phyloP scores from a whole-genome alignment of 2,888 invertebrate genomes.

The Smittia aterrima region DNA sequence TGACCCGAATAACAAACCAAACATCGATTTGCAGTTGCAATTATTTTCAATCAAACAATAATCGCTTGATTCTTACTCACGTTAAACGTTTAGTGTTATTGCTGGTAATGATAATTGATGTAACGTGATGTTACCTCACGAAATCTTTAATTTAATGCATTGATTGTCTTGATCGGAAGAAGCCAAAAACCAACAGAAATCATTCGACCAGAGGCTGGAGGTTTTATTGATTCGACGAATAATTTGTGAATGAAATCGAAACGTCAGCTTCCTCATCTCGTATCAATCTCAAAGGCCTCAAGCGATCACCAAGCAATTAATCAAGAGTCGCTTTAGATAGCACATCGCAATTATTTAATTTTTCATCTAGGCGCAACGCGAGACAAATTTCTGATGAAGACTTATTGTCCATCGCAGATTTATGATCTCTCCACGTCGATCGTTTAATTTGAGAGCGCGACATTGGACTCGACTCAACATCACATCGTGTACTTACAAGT shows the following conservation, averaged over 20 bases:
- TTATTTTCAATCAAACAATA: conserved; percentile 25
- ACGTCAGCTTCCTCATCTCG: background rate
- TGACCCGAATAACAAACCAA: conserved; percentile 17
- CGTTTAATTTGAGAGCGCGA: background rate
- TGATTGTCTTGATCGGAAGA: background rate
- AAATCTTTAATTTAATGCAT: background rate
- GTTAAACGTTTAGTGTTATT: conserved; percentile 35
- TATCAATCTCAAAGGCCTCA: background rate
- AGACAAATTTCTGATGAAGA: conserved; percentile 9
- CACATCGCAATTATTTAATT: conserved; percentile 9
- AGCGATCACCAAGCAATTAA: background rate
- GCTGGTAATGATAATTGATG: conserved; percentile 37
- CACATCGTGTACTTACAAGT: no score
- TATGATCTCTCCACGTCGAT: conserved; percentile 5
- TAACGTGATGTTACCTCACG: background rate
- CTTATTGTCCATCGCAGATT: conserved; percentile 20
- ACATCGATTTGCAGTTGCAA: background rate
- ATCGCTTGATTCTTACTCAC: background rate
- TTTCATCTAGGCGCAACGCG: conserved; percentile 19
- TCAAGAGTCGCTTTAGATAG: background rate
- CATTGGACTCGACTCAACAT: background rate
- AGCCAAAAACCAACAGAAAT: background rate
- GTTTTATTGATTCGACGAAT: background rate
- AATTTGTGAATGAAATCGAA: background rate
- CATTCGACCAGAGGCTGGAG: background rate